Evolutionary conservation across 2,888 invertebrate genomes (phyloP), one percentile per base, ranked within the genome.

Genomic region (Dynastes hyllus): DNA sequence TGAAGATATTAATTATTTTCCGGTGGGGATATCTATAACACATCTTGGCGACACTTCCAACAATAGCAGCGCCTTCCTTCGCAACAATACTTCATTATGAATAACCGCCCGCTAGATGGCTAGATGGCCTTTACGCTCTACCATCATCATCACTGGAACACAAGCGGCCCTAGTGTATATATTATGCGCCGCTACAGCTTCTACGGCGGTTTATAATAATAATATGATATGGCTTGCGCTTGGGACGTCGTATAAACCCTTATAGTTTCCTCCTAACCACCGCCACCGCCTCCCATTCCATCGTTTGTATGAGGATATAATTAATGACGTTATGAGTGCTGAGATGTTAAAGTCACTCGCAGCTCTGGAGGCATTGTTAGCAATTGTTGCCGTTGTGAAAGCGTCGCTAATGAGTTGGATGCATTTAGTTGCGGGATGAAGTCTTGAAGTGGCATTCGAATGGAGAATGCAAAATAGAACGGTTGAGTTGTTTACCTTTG

Each of bases 11-110:
- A 70, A 70, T 70, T 70, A 70, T 70, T 53, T 45, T 45, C 45
- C 45, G 22, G 51, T 22, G 29, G 70, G 70, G 27, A 70, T 51
- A 29, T 51, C 51, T 45, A 45, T 16, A 70, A 70, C 70, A 70
- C 70, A 45, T 70, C 70, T 70, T 70, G 70, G 70, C 70, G 70
- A 70, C 70, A 70, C 70, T 70, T 70, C 27, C 70, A 70, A 70
- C 70, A 70, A 70, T 70, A 51, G 29, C 22, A 29, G 13, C 70
- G n/a, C 70, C 51, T 32, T 45, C 13, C 51, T 22, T 29, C 9
- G 9, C 51, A 13, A 70, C 70, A 70, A 70, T 70, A 70, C 70
- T 70, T 70, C 70, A 70, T 70, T 70, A 70, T 70, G 70, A 70
- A 70, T 70, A 22, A 27, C 27, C 51, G 53, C 51, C 51, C 13